Conservation (phyloP, 2,888 invertebrate species). For the Drosophila putrida region DNA sequence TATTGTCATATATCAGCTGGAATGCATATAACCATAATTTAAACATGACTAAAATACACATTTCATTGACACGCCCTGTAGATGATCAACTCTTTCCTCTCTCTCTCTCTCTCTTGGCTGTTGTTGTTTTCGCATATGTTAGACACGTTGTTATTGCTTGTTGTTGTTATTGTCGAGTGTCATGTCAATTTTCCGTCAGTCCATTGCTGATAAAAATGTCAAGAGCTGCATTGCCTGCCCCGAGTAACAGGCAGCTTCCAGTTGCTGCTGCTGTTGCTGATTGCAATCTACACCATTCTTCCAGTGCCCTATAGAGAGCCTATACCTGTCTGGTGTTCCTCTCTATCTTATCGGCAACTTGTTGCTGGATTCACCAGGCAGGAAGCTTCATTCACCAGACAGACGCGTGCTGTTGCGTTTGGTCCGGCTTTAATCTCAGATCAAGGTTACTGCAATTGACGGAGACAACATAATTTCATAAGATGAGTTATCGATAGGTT, state of each 20-base stretch:
- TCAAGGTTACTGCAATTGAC: slow-evolving; percentile 62
- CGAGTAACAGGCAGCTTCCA: slow-evolving; percentile 48
- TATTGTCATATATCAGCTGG: slow-evolving; percentile 19
- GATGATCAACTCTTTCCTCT: slow-evolving; percentile 3
- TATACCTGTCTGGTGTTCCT: slow-evolving; percentile 5
- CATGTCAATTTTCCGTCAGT: slow-evolving; percentile 51
- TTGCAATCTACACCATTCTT: slow-evolving; percentile 54
- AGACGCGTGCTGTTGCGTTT: slow-evolving; percentile 43
- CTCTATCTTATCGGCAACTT: slow-evolving; percentile 43
- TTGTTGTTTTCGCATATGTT: slow-evolving; percentile 47
- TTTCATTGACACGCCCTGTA: slow-evolving; percentile 22
- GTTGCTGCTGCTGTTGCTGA: slow-evolving; percentile 36
- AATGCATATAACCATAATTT: slow-evolving; percentile 34
- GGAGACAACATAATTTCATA: slow-evolving; percentile 70
- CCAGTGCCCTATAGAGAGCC: slow-evolving; percentile 52
- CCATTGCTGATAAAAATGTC: slow-evolving; percentile 56
- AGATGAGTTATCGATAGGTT: slow-evolving; percentile 56
- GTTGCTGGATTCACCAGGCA: slow-evolving; percentile 41
- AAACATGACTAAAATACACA: slow-evolving; percentile 31
- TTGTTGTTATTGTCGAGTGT: slow-evolving; percentile 32
- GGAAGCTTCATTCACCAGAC: slow-evolving; percentile 45
- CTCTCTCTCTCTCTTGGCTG: slow-evolving; percentile 4
- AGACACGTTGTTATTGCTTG: slow-evolving; percentile 50
- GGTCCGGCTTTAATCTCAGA: slow-evolving; percentile 50
- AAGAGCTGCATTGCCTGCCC: slow-evolving; percentile 42